Evolutionary conservation across 2,888 invertebrate genomes (phyloP), one percentile per base, ranked within the genome.

Genomic region (Eutolmus rufibarbis): DNA sequence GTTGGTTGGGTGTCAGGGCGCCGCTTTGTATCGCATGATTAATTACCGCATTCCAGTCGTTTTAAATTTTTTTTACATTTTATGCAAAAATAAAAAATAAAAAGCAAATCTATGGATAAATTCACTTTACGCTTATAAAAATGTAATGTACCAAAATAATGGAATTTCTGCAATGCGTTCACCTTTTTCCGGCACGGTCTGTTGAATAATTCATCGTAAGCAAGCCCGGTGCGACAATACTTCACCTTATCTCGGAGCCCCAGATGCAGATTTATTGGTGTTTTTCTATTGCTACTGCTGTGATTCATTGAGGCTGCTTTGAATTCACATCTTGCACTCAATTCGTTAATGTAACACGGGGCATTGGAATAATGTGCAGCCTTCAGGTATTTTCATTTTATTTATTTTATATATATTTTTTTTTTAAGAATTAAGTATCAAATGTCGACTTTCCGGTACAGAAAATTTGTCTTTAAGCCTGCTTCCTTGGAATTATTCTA

Each of bases 251-350:
- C 81, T 51, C 9, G 1, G 28, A 81, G 81, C 56, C 40, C 40
- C 81, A 56, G 51, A 81, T 56, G 46, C 31, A 81, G 56, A 81
- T 81, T 56, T 56, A 56, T 81, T 31, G 31, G 40, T 34, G 78
- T 78, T 78, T 51, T 28, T 81, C 81, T 56, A 81, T 81, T 81
- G 51, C 56, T 56, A 56, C 81, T 66, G 28, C 51, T 56, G 34
- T 81, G 81, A 84, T 43, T 84, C 84, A 84, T 66, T 57, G 37
- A 28, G 40, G 37, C 37, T 74, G 84, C 57, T 84, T 84, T 84
- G 84, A 57, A 84, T 84, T 84, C 84, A 66, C 28, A 66, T 66
- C 66, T 84, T 84, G 81, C 81, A 84, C 84, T 66, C 74, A 84
- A 84, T 66, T 84, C 84, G 46, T 31, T 66, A 84, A 66, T 57